Percentiles rank a stretch among this genome's conserved stretches.
phyloP scores from a whole-genome alignment of 2,113 vertebrate genomes.

The Sphaerodactylus townsendi region DNA sequence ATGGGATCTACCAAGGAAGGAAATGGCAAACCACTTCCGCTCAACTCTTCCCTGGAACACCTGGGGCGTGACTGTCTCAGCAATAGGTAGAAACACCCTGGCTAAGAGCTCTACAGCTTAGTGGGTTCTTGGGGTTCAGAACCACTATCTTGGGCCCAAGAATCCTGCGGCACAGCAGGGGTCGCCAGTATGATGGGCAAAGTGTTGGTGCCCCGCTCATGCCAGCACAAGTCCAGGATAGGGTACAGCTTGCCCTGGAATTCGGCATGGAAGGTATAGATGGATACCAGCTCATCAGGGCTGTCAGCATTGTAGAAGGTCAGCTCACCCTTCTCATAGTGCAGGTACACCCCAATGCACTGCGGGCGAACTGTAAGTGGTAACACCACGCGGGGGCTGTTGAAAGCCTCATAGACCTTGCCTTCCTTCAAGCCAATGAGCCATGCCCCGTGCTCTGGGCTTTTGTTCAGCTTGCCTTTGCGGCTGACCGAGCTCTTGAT shows the following conservation, averaged over 20 bases:
- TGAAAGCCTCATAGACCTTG: slow-evolving; percentile 81
- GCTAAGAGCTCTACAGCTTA: slow-evolving; percentile 34
- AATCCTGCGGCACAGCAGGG: fast-evolving
- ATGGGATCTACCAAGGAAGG: too few relatives aligned
- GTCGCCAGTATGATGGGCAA: slow-evolving; percentile 73
- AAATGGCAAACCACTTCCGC: too few relatives aligned
- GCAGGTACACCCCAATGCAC: slow-evolving; percentile 79
- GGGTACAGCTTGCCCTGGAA: slow-evolving; percentile 88
- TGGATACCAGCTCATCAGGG: slow-evolving; percentile 72
- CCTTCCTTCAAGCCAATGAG: slow-evolving; percentile 83
- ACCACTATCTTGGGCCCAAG: fast-evolving
- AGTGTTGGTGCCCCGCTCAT: slow-evolving; percentile 75
- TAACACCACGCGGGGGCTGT: slow-evolving; percentile 66
- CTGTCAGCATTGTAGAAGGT: slow-evolving; percentile 81
- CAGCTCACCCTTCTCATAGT: slow-evolving; percentile 79
- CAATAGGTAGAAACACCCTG: too few relatives aligned
- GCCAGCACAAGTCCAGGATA: slow-evolving; percentile 85
- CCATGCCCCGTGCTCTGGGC: slow-evolving; percentile 80
- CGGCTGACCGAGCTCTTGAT: slow-evolving; percentile 79
- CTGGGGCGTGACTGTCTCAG: too few relatives aligned
- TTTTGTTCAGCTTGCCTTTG: slow-evolving; percentile 82
- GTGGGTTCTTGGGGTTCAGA: not conserved
- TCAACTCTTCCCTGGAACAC: too few relatives aligned
- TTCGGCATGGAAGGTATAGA: slow-evolving; percentile 83
- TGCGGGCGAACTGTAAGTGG: slow-evolving; percentile 67